Evolutionary conservation across 2,113 vertebrate genomes (phyloP), one percentile per base, ranked within the genome.

Genomic region (Pogona vitticeps): DNA sequence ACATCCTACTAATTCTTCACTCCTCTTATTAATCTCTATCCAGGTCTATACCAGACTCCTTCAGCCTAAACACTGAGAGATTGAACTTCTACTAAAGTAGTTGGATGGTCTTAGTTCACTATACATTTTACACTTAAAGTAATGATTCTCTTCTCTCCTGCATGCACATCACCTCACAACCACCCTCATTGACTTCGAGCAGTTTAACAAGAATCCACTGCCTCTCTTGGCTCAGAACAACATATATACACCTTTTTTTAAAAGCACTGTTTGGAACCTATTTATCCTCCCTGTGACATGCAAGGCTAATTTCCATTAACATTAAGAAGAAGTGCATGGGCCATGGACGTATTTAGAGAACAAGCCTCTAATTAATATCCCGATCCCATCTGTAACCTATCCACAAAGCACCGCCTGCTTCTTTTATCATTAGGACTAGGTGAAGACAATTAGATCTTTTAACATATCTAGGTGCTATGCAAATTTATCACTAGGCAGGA

Each of bases 321-420:
- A 17, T 84, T 90, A 82, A 84, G 9, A 15, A 90, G 52, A 76
- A 68, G 13, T 13, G 77, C 28, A 1, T 33, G 36, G 9, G 68
- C 26, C 26, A 1, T n/a, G 38, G 6, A 80, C 9, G 72, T 83
- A 77, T 18, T 21, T 84, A 21, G 52, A 82, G 75, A 71, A 87
- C 78, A 89, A 38, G 13, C n/a, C 80, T 84, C 70, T 76, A 88
- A 90, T 86, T 93, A 80, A 84, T 88, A 86, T 88, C 67, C 36
- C 59, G 8, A 80, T 88, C 4, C 12, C 85, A 88, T 63, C 58
- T 73, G 79, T 76, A 61, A 65, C 1, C 0, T 70, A 38, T 1
- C 82, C 59, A 42, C 83, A 42, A 1, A 84, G 75, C 42, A 46
- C 6, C 70, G 77, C 21, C n/a, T 52, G 79, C 33, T 82, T 76